Conservation (phyloP, 2,888 invertebrate species). For the Galerucella pusilla region DNA sequence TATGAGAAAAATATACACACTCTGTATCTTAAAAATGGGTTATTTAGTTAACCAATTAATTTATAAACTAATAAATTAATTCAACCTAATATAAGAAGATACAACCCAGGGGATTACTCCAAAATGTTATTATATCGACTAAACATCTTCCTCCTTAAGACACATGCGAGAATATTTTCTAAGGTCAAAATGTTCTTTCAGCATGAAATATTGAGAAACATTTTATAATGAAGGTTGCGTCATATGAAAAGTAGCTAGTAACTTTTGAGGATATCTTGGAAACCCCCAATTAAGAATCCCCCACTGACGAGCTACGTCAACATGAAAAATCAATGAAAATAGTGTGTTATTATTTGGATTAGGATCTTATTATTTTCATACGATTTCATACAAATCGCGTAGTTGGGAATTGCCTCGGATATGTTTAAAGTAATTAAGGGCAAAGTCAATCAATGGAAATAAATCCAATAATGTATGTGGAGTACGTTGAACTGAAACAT, state of each 20-base stretch:
- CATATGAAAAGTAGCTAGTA: neutral
- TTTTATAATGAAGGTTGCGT: neutral
- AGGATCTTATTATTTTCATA: slow-evolving; percentile 11
- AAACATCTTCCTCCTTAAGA: neutral
- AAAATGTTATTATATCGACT: neutral
- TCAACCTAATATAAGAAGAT: neutral
- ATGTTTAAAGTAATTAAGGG: neutral
- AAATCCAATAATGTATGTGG: too few relatives aligned
- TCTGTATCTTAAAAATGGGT: too few relatives aligned
- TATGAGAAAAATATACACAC: too few relatives aligned
- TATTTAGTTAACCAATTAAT: too few relatives aligned
- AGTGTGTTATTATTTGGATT: slow-evolving; percentile 2
- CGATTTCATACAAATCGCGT: slow-evolving; percentile 9
- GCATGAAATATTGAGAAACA: neutral
- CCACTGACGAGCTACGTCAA: neutral
- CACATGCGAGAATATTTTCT: neutral
- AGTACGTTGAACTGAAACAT: too few relatives aligned
- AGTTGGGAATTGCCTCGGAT: neutral
- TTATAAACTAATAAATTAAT: neutral
- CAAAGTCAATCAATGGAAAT: too few relatives aligned
- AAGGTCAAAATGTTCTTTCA: neutral
- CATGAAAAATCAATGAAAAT: neutral
- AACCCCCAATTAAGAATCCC: neutral
- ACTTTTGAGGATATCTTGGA: neutral
- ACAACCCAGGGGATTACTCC: neutral